Base-by-base conservation (phyloP, 2,797 vertebrate species). In the Arnoldichthys spilopterus region DNA sequence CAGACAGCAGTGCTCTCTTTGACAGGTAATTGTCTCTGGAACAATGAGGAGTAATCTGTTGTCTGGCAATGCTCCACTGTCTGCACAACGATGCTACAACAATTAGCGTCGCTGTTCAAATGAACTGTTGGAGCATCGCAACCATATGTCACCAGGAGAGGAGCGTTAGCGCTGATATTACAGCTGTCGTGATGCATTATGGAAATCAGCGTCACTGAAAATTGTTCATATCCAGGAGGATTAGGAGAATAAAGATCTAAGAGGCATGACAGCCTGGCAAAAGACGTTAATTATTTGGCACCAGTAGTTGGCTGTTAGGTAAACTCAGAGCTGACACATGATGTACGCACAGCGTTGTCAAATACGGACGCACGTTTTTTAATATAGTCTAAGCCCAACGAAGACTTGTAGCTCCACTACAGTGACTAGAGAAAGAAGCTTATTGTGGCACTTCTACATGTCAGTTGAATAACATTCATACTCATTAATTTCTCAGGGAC, bases 41-140 rank as follows among this genome's bases (percentile, higher is more conserved):
- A 76, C 78, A 84, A 79, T 85, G 74, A 82, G 74, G 70, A 74
- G 68, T 85, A 70, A 81, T 74, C 66, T 77, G 78, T 77, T 66
- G 20, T 73, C 74, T 76, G 76, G 77, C 68, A 72, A 40, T 37
- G 43, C 26, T 75, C 82, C 75, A 73, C 49, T 74, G 66, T 84
- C 73, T 56, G 79, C 84, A 74, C 74, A 79, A 72, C 59, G 72
- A 70, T 83, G 81, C 75, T 73, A 45, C 59, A 77, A 82, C 77
- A 82, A 85, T 83, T 86, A 83, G 83, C 49, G 70, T 68, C 70
- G 56, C 79, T 79, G 69, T 85, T 79, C 64, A 72, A 80, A 85
- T 72, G 72, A 84, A 79, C 70, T 76, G 76, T 53, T 72, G 70
- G 73, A 80, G 77, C 75, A 43, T 77, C 58, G 58, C 59, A 76